These are phyloP conservation scores for Hycleus cichorii DNA, from an alignment of 1,140 invertebrate species.

Conservation along the genomic window DNA sequence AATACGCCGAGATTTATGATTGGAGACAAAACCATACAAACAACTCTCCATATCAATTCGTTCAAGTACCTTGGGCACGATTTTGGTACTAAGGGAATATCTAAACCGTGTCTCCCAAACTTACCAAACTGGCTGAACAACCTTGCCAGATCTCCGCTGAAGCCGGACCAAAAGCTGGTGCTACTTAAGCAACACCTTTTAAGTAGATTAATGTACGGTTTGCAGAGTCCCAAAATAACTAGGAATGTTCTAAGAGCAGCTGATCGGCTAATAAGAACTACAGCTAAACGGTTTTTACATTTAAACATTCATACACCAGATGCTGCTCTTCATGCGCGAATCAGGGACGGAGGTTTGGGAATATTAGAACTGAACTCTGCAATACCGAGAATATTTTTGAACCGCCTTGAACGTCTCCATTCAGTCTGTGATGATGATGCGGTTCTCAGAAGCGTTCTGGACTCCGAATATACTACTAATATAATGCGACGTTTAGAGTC, in stretches of 20 bases:
- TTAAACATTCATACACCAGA: constrained; percentile 34
- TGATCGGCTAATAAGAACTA: constrained; percentile 8
- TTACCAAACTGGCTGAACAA: constrained; percentile 4
- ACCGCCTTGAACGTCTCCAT: neutral
- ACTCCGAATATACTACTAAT: too few species aligned
- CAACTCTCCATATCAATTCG: neutral
- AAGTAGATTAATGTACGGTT: neutral
- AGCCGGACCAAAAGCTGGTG: constrained; percentile 8
- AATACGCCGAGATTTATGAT: neutral
- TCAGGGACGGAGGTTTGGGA: constrained; percentile 14
- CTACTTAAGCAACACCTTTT: neutral
- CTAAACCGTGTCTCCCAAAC: neutral
- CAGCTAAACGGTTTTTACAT: constrained; percentile 31
- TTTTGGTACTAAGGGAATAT: neutral
- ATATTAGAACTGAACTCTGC: constrained; percentile 7
- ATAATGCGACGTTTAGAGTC: too few species aligned
- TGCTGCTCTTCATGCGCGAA: constrained; percentile 33
- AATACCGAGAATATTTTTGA: neutral
- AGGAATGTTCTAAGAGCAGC: neutral
- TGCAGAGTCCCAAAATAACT: neutral
- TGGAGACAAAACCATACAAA: neutral
- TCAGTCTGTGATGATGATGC: too few species aligned
- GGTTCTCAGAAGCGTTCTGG: too few species aligned
- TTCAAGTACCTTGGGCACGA: constrained; percentile 6
- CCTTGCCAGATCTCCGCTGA: neutral